Evolutionary conservation across 2,113 vertebrate genomes (phyloP), one percentile per base, ranked within the genome.

Genomic region (Bos javanicus): DNA sequence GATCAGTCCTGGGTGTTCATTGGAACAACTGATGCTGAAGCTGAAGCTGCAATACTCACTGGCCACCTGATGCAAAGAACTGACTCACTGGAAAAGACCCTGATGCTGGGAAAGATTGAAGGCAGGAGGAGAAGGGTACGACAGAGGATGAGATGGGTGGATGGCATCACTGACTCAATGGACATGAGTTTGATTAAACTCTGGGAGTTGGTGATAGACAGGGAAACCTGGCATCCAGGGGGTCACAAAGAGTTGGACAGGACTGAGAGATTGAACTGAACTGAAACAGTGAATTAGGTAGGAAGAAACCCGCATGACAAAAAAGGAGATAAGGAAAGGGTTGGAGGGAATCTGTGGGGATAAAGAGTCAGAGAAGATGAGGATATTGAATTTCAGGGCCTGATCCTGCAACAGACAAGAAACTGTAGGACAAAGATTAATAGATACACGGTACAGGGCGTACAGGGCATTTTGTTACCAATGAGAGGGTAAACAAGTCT

Each of bases 331-430:
- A 60, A 30, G 30, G 62, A 6, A 57, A 15, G 39, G 5, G 12
- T 1, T 5, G 10, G 12, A 7, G 36, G 5, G 8, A 36, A 17
- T 13, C 6, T 8, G 0, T n/a, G 12, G 3, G 57, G 30, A 8
- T 16, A 33, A 11, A 54, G 59, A 5, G 43, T 19, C 12, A 3
- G 28, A 33, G 56, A 57, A 33, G n/a, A 15, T 4, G 7, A 46
- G 57, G 25, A 60, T 9, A 16, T 16, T 39, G 46, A 13, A 11
- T 43, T 23, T 67, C 0, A 12, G 56, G 9, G 4, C 14, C 13
- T 64, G 10, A 94, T 93, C 9, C 60, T 26, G 33, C 30, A 76
- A 83, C 39, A 78, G 33, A 48, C 17, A 19, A 74, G 54, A 64
- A 59, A 14, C 36, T 13, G 17, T 1, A 33, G 59, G 28, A 59